phyloP scores from a whole-genome alignment of 2,888 invertebrate genomes.

The Sesamia inferens region DNA sequence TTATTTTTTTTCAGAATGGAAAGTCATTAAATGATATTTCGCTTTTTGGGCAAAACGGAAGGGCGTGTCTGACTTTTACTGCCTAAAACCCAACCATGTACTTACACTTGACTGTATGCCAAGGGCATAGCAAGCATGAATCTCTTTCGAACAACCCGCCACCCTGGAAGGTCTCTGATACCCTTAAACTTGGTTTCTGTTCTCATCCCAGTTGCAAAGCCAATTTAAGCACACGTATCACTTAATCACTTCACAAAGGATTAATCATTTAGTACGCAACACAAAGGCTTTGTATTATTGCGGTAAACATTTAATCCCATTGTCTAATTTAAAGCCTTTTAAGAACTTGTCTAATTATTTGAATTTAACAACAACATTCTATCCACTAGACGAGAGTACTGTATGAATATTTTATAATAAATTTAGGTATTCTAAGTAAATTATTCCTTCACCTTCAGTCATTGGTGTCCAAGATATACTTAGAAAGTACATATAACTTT shows the following conservation, averaged over 20 bases:
- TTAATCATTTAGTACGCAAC: neutral
- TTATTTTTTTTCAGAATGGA: no score
- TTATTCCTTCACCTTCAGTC: no score
- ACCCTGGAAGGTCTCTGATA: no score
- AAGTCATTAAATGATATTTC: no score
- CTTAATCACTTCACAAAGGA: conserved; percentile 2
- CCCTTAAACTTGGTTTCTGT: neutral
- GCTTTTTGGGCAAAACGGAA: no score
- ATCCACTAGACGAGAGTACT: neutral
- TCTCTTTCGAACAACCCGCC: no score
- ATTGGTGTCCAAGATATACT: no score
- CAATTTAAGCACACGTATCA: conserved; percentile 9
- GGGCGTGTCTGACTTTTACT: no score
- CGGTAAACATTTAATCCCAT: conserved; percentile 15
- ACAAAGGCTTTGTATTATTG: conserved; percentile 4
- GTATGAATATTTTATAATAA: conserved; percentile 8
- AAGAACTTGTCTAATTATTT: neutral
- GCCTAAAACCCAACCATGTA: no score
- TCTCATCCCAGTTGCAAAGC: neutral
- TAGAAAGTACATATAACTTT: no score
- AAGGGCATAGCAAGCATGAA: no score
- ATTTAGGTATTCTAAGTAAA: neutral
- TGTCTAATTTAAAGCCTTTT: neutral
- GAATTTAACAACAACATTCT: neutral
- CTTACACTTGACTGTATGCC: no score